A percentile compares a stretch with the other conserved stretches of the same genome.
phyloP scores from a whole-genome alignment of 2,888 invertebrate species.

The Brachyptera risi region DNA sequence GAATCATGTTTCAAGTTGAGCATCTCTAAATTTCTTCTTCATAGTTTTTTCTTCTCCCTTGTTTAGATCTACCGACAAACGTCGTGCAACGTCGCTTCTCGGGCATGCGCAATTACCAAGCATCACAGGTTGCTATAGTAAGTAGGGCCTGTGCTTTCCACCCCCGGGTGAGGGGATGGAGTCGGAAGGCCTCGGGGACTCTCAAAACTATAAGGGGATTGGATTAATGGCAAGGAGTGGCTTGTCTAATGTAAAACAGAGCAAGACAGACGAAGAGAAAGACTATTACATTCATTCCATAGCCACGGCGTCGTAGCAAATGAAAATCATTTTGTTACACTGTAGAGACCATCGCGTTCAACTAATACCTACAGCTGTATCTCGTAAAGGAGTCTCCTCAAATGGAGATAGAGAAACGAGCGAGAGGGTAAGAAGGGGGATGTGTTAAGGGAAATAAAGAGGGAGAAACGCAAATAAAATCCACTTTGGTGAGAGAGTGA shows the following conservation, averaged over 20 bases:
- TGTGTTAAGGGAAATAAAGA: neutral
- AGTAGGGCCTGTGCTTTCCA: neutral
- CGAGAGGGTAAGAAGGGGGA: neutral
- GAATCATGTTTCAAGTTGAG: too few species aligned
- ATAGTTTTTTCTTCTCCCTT: too few species aligned
- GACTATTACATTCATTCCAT: constrained; percentile 20
- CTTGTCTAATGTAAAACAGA: constrained; percentile 23
- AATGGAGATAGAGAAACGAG: neutral
- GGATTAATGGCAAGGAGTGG: constrained; percentile 26
- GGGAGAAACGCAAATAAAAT: constrained; percentile 10
- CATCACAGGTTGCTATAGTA: neutral
- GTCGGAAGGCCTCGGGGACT: neutral
- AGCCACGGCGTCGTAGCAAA: constrained; percentile 12
- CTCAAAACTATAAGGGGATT: neutral
- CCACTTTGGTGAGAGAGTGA: constrained; percentile 8
- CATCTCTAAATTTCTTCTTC: too few species aligned
- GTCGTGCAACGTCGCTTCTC: too few species aligned
- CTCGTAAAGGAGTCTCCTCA: neutral
- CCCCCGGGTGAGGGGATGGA: neutral
- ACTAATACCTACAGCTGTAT: constrained; percentile 27
- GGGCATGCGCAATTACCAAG: too few species aligned
- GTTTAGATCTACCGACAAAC: too few species aligned
- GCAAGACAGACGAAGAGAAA: constrained; percentile 12
- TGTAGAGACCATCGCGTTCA: constrained; percentile 14
- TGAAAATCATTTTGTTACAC: constrained; percentile 29